Conservation (phyloP, 1,140 invertebrate species). For the Hyles vespertilio region DNA sequence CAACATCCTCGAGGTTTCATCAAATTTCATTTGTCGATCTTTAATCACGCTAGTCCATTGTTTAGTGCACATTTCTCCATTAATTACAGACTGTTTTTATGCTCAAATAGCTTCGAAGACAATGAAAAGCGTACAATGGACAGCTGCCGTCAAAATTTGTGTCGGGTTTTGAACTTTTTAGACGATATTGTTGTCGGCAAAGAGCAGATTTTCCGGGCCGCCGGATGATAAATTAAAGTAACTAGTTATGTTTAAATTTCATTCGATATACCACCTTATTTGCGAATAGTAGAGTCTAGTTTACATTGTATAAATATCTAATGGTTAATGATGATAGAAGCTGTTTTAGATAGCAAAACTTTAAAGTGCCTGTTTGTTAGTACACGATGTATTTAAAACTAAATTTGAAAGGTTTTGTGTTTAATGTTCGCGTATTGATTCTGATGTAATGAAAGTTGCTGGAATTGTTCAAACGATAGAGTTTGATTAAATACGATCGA, state of each 20-base stretch:
- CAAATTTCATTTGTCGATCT: too few relatives aligned
- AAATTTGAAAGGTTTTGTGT: too few relatives aligned
- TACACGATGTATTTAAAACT: background rate
- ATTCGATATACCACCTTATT: background rate
- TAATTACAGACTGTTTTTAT: background rate
- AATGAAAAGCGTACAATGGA: slow-evolving; percentile 10
- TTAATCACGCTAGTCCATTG: too few relatives aligned
- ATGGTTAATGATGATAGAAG: slow-evolving; percentile 1
- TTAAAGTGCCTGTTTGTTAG: slow-evolving; percentile 7
- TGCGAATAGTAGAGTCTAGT: background rate
- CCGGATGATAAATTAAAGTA: slow-evolving; percentile 11
- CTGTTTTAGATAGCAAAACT: slow-evolving; percentile 8
- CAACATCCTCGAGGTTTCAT: too few relatives aligned
- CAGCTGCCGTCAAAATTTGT: slow-evolving; percentile 9
- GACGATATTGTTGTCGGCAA: slow-evolving; percentile 9
- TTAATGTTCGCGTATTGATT: too few relatives aligned
- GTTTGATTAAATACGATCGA: too few relatives aligned
- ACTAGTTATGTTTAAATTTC: background rate
- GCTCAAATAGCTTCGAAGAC: slow-evolving; percentile 3
- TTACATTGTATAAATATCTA: too few relatives aligned
- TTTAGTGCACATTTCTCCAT: too few relatives aligned
- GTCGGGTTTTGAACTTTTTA: slow-evolving; percentile 8
- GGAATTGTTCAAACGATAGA: too few relatives aligned
- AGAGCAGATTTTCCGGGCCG: slow-evolving; percentile 10
- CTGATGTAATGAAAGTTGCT: too few relatives aligned